Base-by-base conservation (phyloP, 2,888 invertebrate species). In the Polyommatus icarus region DNA sequence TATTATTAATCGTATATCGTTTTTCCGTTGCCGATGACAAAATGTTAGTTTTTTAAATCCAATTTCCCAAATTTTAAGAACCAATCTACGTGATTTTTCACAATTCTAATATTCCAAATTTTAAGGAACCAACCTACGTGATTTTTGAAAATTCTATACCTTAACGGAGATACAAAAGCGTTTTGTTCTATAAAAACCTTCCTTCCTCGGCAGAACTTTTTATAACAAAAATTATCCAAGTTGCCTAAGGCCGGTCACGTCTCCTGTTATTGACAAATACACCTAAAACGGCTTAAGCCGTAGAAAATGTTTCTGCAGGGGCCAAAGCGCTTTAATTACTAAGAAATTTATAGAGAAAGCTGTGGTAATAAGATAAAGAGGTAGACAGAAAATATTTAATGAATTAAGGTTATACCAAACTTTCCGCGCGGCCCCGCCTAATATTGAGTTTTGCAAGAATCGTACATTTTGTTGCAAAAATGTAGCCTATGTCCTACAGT, bases 181-280 rank as follows among this genome's bases (percentile, higher is more conserved):
- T 32, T 67, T 67, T 67, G 20, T 67, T 6, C 67, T 7, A 67
- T 32, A 32, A 32, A 67, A 61, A 8, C 20, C n/a, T 20, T 20
- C 24, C 61, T 24, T 61, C 10, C 24, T 54, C 29, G 50, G 46
- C 7, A 75, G 75, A 50, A 50, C 29, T 54, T 75, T 50, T 75
- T 50, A 72, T 40, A 40, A 72, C 72, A 72, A 54, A 29, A 29
- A 73, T 54, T 54, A 75, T 75, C 54, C 50, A 15, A 54, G 54
- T 29, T 75, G 75, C 75, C 50, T 75, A 54, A 20, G 75, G 50
- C 75, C 54, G 75, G 75, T 75, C 75, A 75, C 75, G 75, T 75
- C 24, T 24, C 50, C 5, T 24, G 75, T 50, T 54, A 75, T 75
- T 75, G 75, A 29, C 50, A 50, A 75, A 50, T 75, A 46, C 75